Evolutionary conservation across 2,888 invertebrate genomes (phyloP).

Genomic region (Sinohyriopsis cumingii): DNA sequence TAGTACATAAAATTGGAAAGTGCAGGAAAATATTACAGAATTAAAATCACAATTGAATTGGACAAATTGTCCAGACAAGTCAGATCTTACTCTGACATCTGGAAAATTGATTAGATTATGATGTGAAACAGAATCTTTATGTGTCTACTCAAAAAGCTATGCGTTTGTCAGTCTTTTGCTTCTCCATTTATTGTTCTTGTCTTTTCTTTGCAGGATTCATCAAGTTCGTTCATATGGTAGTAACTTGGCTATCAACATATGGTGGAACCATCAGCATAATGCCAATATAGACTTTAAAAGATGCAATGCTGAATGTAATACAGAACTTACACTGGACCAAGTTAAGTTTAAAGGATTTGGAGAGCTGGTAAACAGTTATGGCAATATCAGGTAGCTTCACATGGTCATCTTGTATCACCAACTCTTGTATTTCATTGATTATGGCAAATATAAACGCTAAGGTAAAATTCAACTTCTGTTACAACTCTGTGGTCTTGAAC

Average conservation of each 20-base stretch:
- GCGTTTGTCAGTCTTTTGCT: neutral
- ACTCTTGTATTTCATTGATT: too few species aligned
- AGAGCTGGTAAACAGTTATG: conserved; percentile 18
- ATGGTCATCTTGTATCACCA: too few species aligned
- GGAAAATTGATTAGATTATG: neutral
- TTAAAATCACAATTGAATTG: too few species aligned
- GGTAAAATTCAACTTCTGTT: too few species aligned
- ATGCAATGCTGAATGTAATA: conserved; percentile 49
- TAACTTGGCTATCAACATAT: conserved; percentile 68
- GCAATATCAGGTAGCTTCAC: conserved; percentile 32
- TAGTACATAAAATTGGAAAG: too few species aligned
- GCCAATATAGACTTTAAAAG: conserved; percentile 37
- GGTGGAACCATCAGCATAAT: conserved; percentile 61
- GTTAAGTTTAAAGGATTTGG: conserved; percentile 47
- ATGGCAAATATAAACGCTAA: too few species aligned
- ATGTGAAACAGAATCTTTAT: neutral
- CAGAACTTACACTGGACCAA: conserved; percentile 44
- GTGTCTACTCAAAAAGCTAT: too few species aligned
- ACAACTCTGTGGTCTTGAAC: too few species aligned
- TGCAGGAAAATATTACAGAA: too few species aligned
- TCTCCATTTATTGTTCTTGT: neutral
- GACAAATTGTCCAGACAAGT: too few species aligned
- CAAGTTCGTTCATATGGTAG: conserved; percentile 66
- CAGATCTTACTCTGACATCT: neutral
- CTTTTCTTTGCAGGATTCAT: conserved; percentile 60